phyloP scores from a whole-genome alignment of 2,888 invertebrate genomes.

The Spodoptera exigua region DNA sequence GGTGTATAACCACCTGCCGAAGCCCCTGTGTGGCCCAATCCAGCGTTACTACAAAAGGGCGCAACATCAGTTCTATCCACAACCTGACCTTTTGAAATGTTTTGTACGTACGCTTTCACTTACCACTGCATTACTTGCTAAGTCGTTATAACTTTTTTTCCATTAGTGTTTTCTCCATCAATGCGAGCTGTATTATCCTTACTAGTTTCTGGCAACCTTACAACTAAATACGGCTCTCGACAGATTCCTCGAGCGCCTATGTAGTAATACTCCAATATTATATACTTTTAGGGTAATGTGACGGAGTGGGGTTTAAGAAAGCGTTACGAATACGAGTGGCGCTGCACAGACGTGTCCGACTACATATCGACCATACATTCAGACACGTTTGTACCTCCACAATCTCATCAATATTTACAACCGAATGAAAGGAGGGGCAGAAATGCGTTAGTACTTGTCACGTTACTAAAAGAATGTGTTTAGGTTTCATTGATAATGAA shows the following conservation, averaged over 20 bases:
- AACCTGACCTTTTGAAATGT: conserved; percentile 81
- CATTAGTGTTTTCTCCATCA: no score
- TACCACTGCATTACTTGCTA: no score
- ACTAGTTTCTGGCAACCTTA: no score
- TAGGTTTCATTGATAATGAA: conserved; percentile 37
- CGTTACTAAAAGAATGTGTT: not conserved
- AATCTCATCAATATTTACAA: conserved; percentile 75
- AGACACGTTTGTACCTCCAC: conserved; percentile 79
- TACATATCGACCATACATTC: conserved; percentile 77
- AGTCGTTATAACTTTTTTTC: no score
- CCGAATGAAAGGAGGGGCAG: conserved; percentile 72
- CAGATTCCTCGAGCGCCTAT: no score
- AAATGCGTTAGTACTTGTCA: conserved; percentile 71
- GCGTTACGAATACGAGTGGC: conserved; percentile 81
- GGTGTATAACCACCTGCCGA: conserved; percentile 87
- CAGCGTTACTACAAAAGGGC: conserved; percentile 78
- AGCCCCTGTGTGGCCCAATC: conserved; percentile 81
- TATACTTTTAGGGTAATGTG: conserved; percentile 76
- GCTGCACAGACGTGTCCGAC: conserved; percentile 83
- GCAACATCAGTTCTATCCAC: conserved; percentile 79
- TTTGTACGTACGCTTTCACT: conserved; percentile 70
- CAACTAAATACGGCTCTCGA: no score
- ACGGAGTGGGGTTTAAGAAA: conserved; percentile 84
- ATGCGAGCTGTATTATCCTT: no score
- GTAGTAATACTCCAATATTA: not conserved